Evolutionary conservation across 2,888 invertebrate species (phyloP), one percentile per base, ranked within the genome.

Genomic region (Eulithis prunata): DNA sequence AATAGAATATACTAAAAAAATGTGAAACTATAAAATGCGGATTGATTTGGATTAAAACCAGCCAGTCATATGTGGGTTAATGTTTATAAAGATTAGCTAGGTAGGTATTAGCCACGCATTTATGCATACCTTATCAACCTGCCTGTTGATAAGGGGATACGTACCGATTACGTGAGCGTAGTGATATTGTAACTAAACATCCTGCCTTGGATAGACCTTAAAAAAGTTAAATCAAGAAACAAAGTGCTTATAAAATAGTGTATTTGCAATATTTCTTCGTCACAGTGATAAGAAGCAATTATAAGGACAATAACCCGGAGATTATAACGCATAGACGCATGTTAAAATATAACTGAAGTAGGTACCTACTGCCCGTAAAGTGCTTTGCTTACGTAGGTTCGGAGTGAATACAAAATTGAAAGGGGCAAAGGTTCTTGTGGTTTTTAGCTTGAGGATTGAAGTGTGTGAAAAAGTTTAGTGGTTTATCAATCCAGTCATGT

Each of bases 401-500:
- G 49, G 3, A 3, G 6, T 47, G 4, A 41, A 2, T 6, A 14
- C 36, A 49, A 32, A 47, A 51, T 21, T 61, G 56, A 52, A 57
- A 57, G n/a, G 41, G 46, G 28, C 36, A 43, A 10, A 57, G 49
- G 45, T 32, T 6, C 6, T 32, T 32, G 32, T 32, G 32, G 6
- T 32, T 32, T 32, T 32, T 6, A 32, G 32, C 32, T 41, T 21
- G 21, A 21, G 8, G 5, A 11, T 41, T 41, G 7, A 21, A 14
- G 57, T 57, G 38, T 36, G 32, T 38, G 6, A 2, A 6, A 32
- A 1, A 13, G 47, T 49, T 49, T 11, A 11, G 21, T 49, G 10
- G 21, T 8, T 49, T 11, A 21, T 21, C 10, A 49, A 12, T 49
- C 10, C 5, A 8, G n/a, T 45, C 43, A 88, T 89, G 88, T 76